Conservation (phyloP, 2,888 invertebrate genomes). For the Agonopterix subpropinquella region DNA sequence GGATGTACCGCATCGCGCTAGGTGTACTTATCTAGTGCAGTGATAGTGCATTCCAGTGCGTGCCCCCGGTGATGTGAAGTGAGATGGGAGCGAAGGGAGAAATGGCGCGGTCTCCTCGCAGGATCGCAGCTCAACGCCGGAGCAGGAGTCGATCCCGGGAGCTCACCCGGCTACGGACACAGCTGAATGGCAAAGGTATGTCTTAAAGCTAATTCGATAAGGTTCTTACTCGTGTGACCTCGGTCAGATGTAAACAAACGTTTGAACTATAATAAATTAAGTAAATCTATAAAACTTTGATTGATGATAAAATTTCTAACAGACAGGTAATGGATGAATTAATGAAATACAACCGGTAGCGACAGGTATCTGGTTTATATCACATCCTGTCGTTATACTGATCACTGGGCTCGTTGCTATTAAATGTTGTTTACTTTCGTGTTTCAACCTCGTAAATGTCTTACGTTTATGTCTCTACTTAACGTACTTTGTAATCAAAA, state of each 20-base stretch:
- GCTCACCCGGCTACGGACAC: conserved; percentile 49
- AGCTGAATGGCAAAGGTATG: conserved; percentile 61
- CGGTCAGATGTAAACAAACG: no score
- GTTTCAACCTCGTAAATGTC: no score
- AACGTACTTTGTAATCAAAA: no score
- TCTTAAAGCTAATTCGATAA: background rate
- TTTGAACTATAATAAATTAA: no score
- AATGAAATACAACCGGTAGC: no score
- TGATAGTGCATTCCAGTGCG: conserved; percentile 7
- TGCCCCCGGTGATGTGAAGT: conserved; percentile 13
- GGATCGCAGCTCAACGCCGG: conserved; percentile 50
- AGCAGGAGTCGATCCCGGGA: conserved; percentile 56
- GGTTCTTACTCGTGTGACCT: no score
- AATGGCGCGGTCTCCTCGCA: conserved; percentile 65
- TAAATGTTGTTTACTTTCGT: no score
- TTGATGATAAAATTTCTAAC: background rate
- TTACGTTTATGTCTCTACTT: no score
- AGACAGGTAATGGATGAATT: no score
- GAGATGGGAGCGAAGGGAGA: conserved; percentile 16
- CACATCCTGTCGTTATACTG: no score
- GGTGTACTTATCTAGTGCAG: conserved; percentile 16
- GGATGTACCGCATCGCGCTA: background rate
- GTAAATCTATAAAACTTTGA: background rate
- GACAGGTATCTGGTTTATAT: no score
- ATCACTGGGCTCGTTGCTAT: no score